Evolutionary conservation across 2,888 invertebrate genomes (phyloP).

Genomic region (Hyposoter didymator): DNA sequence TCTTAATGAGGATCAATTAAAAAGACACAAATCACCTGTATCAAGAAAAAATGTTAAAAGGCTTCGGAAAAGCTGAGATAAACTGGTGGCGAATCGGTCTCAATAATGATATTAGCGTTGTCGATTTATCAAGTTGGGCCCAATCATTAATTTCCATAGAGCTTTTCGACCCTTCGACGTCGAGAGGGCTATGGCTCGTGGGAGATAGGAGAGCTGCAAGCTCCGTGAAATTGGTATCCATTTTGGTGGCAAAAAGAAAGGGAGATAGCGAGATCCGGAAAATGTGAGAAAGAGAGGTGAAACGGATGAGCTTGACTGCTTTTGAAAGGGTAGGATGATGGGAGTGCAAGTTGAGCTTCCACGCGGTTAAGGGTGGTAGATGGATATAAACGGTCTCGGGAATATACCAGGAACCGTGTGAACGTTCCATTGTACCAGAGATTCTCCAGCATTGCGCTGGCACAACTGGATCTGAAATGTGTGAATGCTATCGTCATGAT

Average conservation of each 20-base stretch:
- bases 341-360: conserved; percentile 36
- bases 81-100: not conserved
- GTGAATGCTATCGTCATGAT: conserved; percentile 48
- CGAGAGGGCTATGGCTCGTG: conserved; percentile 6
- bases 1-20: not conserved
- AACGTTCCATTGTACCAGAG: conserved; percentile 46
- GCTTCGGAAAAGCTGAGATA: not conserved
- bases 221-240: conserved; percentile 63
- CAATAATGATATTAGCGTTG: conserved; percentile 39
- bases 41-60: not conserved
- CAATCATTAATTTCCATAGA: conserved; percentile 60
- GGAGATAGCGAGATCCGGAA: conserved; percentile 15
- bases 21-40: not conserved
- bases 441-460: conserved; percentile 31
- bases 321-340: conserved; percentile 45
- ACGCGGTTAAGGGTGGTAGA: conserved; percentile 2
- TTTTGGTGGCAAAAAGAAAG: conserved; percentile 28
- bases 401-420: conserved; percentile 37
- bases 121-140: conserved; percentile 56
- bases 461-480: conserved; percentile 31
- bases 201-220: conserved; percentile 30
- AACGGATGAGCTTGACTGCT: conserved; percentile 45
- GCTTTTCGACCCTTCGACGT: conserved; percentile 33
- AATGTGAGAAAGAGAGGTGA: conserved; percentile 37
- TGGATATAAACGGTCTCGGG: conserved; percentile 48